Evolutionary conservation across 2,888 invertebrate genomes (phyloP).

Genomic region (Lampropteryx suffumata): DNA sequence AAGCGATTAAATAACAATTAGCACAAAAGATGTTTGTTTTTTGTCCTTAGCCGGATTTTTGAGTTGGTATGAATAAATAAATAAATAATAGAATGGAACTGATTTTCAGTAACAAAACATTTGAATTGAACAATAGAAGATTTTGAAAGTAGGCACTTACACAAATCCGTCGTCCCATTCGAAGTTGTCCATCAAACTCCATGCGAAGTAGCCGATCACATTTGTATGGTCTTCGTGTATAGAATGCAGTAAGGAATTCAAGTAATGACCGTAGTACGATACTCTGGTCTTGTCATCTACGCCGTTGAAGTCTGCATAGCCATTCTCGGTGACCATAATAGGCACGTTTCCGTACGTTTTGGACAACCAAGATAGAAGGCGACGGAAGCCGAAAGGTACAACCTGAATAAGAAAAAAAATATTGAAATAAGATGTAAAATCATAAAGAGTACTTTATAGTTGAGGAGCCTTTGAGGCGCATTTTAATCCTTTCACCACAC

Average conservation of each 20-base stretch:
- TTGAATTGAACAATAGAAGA: neutral
- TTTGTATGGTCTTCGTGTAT: slow-evolving; percentile 84
- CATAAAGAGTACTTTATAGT: too few species aligned
- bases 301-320: slow-evolving; percentile 78
- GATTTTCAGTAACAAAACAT: too few species aligned
- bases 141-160: slow-evolving; percentile 72
- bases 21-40: too few species aligned
- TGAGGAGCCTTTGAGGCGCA: too few species aligned
- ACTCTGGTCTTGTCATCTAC: slow-evolving; percentile 80
- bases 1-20: too few species aligned
- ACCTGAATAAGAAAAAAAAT: slow-evolving; percentile 54
- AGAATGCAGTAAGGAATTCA: slow-evolving; percentile 73
- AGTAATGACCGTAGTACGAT: slow-evolving; percentile 81
- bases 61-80: too few species aligned
- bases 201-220: slow-evolving; percentile 88
- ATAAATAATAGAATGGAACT: too few species aligned
- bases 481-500: too few species aligned
- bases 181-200: slow-evolving; percentile 93
- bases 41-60: too few species aligned
- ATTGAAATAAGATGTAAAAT: too few species aligned
- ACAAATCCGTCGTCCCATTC: slow-evolving; percentile 91
- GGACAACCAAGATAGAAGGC: slow-evolving; percentile 79
- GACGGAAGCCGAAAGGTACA: slow-evolving; percentile 83
- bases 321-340: slow-evolving; percentile 82
- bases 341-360: slow-evolving; percentile 77